phyloP scores from a whole-genome alignment of 1,140 invertebrate species.

The Ridgeia piscesae region DNA sequence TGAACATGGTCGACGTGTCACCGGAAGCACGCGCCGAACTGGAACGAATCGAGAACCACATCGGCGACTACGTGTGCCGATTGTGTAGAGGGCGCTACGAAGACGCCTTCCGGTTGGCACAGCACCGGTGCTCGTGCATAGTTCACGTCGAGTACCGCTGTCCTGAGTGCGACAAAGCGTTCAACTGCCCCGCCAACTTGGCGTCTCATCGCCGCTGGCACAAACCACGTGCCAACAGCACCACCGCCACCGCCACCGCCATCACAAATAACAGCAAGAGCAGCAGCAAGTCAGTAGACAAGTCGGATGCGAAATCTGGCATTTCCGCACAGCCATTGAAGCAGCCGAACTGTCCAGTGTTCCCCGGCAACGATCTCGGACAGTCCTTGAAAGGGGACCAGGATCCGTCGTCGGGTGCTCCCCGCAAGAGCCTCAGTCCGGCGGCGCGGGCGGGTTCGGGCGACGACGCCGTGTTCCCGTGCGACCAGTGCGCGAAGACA shows the following conservation, averaged over 20 bases:
- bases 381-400: background rate
- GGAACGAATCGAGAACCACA: conserved; percentile 93
- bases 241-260: conserved; percentile 25
- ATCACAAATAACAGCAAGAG: background rate
- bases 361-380: background rate
- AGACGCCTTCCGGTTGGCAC: conserved; percentile 93
- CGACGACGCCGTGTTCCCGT: conserved; percentile 63
- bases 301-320: background rate
- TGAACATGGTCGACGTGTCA: conserved; percentile 94
- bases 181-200: conserved; percentile 97
- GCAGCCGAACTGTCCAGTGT: background rate
- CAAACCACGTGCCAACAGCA: conserved; percentile 67
- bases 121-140: conserved; percentile 94
- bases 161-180: conserved; percentile 97
- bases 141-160: conserved; percentile 98
- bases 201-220: conserved; percentile 97
- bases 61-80: conserved; percentile 93
- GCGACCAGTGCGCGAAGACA: conserved; percentile 77
- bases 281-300: background rate
- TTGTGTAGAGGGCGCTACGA: conserved; percentile 89
- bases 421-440: background rate
- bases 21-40: conserved; percentile 91
- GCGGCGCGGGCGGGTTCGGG: background rate
- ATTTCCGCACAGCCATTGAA: background rate
- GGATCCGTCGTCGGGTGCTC: background rate